Base-by-base conservation (phyloP, 2,113 vertebrate genomes). In the Anolis carolinensis region DNA sequence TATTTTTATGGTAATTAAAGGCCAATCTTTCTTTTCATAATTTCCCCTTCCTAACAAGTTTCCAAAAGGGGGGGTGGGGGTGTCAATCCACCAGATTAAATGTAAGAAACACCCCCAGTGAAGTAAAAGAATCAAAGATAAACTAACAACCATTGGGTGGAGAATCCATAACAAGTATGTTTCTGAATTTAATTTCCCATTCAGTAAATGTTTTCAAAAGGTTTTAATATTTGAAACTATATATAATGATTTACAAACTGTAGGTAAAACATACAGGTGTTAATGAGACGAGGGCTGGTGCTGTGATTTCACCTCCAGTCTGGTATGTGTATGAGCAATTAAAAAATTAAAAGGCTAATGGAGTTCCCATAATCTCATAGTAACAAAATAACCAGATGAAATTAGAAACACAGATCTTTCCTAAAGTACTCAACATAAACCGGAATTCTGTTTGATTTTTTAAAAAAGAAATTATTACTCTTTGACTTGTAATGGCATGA, bases 171-270 rank as follows among this genome's bases (percentile, higher is more conserved):
- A 34, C 30, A 70, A 68, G 52, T 36, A 1, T 76, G 50, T 87
- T 86, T 92, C n/a, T 0, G 86, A 89, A 78, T 44, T 86, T 91
- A n/a, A 93, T 92, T 88, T 91, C 5, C 6, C 14, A 30, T 39
- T 62, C 25, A 62, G 52, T 52, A 82, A 82, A 81, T 79, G 32
- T 23, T 85, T 70, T 36, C 23, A 79, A 55, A 78, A 59, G 34
- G 18, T 78, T 86, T 92, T 84, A 90, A 92, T 93, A 94, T 93
- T 91, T 94, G 93, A 92, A 95, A 92, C 93, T 92, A 94, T 67
- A 86, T 94, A 90, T 91, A 94, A 93, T 94, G 94, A 95, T 95
- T 94, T 95, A 94, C 92, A 92, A 93, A 87, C 88, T 93, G 91
- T 91, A 93, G 90, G 89, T 91, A 92, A 94, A 94, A 93, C 85